phyloP scores from a whole-genome alignment of 2,888 invertebrate species.

The Eilema sororculum region DNA sequence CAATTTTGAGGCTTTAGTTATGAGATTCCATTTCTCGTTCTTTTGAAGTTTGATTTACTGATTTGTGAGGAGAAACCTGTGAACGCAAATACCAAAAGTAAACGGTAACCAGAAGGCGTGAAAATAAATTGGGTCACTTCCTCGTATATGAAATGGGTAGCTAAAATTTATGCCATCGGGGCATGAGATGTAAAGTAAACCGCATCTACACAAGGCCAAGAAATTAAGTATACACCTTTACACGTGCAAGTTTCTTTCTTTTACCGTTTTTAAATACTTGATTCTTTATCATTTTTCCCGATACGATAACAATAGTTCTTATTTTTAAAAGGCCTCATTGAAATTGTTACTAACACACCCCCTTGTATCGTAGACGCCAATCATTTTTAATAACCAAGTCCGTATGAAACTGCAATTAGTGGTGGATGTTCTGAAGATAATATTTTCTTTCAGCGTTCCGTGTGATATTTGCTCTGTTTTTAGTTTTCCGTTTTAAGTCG shows the following conservation, averaged over 20 bases:
- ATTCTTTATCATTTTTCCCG: too few relatives aligned
- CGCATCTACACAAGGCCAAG: background rate
- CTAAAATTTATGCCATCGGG: conserved; percentile 15
- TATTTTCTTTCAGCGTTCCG: conserved; percentile 42
- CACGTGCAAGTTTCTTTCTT: too few relatives aligned
- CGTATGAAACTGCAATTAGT: conserved; percentile 43
- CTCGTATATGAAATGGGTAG: conserved; percentile 3
- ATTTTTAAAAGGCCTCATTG: too few relatives aligned
- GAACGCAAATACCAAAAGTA: conserved; percentile 9
- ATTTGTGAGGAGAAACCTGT: conserved; percentile 3
- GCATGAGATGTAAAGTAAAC: background rate
- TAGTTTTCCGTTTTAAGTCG: conserved; percentile 54
- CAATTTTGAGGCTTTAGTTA: background rate
- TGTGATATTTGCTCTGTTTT: conserved; percentile 45
- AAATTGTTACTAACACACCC: background rate
- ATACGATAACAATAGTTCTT: too few relatives aligned
- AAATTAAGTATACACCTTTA: background rate
- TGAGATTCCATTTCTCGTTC: background rate
- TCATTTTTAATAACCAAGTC: conserved; percentile 1
- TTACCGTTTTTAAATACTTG: background rate
- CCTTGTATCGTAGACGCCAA: background rate
- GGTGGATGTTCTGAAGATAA: conserved; percentile 37
- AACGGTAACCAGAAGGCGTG: conserved; percentile 10
- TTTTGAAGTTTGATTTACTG: background rate
- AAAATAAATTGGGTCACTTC: conserved; percentile 19